Evolutionary conservation across 2,113 vertebrate species (phyloP), one percentile per base, ranked within the genome.

Genomic region (Gallinago paraguaiae): DNA sequence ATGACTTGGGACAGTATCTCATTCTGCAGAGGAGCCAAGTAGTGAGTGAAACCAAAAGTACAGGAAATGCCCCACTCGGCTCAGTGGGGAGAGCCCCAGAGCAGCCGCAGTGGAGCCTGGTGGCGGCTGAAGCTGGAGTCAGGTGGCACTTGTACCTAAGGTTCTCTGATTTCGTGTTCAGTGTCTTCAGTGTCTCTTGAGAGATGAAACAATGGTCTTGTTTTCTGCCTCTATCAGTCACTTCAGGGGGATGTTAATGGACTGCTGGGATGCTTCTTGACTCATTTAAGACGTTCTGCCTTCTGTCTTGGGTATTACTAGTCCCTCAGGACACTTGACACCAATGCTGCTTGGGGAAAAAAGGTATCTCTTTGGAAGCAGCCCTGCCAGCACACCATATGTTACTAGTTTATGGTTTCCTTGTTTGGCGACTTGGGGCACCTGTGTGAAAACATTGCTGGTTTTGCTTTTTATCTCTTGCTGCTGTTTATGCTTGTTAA

Each of bases 361-460:
- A 57, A 25, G 28, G 46, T 53, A 17, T 27, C 24, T 74, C 2
- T 86, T 80, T 71, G 64, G 82, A 92, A 93, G 75, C 39, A 59
- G 64, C 86, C 86, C 63, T 94, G 70, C 86, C 87, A 81, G 84
- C 41, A 17, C 50, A 23, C 50, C 61, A 22, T 81, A 63, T 91
- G 93, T 79, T 93, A 70, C 2, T 76, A 94, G 51, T 67, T 87
- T 69, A 64, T 7, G 10, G 28, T 88, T 94, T 82, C 61, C 86
- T 96, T 95, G 70, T 93, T 95, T 92, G 74, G 37, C 3, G n/a
- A 48, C 41, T 68, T 91, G 70, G 72, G 74, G 39, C 74, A 97
- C 91, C 84, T 96, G 68, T 90, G 67, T 92, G 89, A 93, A 94
- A 65, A 86, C 56, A 77, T 37, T 80, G 88, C 23, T 87, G 39